These are phyloP conservation scores for Phallusia fumigata DNA, from an alignment of 23 tunicate species.

Conservation along the genomic window DNA sequence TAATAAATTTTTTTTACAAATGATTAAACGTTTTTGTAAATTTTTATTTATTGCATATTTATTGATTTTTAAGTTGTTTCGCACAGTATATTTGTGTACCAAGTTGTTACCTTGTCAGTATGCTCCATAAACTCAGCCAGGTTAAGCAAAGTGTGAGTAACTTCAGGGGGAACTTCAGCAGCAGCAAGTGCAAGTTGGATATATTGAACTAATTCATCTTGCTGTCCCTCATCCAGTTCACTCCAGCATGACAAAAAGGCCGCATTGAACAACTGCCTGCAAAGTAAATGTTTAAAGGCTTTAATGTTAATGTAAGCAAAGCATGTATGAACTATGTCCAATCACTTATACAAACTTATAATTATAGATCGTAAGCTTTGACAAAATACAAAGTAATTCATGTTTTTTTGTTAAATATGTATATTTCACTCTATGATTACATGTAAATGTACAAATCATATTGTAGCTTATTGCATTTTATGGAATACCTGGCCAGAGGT, in stretches of 20 bases:
- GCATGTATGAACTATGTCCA: no score
- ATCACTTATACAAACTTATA: no score
- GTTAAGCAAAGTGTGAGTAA: constrained; percentile 83
- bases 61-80: neutral
- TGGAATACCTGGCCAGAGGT: constrained; percentile 66
- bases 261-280: constrained; percentile 86
- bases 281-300: neutral
- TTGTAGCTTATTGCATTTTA: neutral
- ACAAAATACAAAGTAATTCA: no score
- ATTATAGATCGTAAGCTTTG: no score
- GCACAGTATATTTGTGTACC: neutral
- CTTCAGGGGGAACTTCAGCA: constrained; percentile 90
- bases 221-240: constrained; percentile 83
- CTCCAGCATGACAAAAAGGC: constrained; percentile 87
- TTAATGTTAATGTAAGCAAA: no score
- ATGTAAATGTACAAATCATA: neutral
- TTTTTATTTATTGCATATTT: neutral
- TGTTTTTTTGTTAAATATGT: no score
- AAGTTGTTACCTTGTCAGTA: constrained; percentile 80
- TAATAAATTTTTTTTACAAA: no score
- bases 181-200: constrained; percentile 62
- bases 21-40: no score
- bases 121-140: constrained; percentile 95
- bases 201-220: constrained; percentile 67
- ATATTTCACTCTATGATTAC: no score